A percentile compares a stretch with the other conserved stretches of the same genome.
phyloP scores from a whole-genome alignment of 2,797 vertebrate genomes.

The Serranus cabrilla region DNA sequence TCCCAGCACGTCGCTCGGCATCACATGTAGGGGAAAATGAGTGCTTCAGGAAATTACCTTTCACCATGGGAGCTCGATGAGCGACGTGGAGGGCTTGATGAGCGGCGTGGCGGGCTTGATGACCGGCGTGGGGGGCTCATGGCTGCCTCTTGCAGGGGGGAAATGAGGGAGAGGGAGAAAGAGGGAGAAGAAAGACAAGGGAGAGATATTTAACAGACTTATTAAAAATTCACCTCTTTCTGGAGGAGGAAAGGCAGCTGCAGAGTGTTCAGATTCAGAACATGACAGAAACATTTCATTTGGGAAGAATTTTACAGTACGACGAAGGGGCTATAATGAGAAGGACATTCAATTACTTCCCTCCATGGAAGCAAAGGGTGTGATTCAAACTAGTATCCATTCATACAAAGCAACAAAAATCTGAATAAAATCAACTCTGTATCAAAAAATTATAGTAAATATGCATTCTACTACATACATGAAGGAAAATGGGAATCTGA shows the following conservation, averaged over 20 bases:
- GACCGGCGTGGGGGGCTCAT: slow-evolving; percentile 80
- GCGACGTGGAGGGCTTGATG: slow-evolving; percentile 70
- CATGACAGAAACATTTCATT: no score
- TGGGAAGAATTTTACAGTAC: no score
- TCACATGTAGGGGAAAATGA: slow-evolving; percentile 26
- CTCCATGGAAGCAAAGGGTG: no score
- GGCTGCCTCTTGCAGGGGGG: slow-evolving; percentile 70
- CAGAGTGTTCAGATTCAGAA: no score
- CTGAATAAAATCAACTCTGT: no score
- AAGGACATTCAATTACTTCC: no score
- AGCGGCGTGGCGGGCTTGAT: slow-evolving; percentile 75
- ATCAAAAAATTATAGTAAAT: no score
- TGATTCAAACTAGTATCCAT: no score
- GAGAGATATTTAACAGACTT: slow-evolving; percentile 39
- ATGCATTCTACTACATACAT: no score
- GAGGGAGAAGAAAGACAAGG: neutral
- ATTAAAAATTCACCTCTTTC: slow-evolving; percentile 37
- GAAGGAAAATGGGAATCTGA: no score
- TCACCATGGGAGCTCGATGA: slow-evolving; percentile 80
- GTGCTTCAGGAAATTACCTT: slow-evolving; percentile 78
- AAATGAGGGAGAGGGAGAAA: neutral
- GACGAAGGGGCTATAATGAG: no score
- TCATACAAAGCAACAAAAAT: no score
- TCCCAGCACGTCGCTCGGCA: slow-evolving; percentile 14
- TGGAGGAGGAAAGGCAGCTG: neutral